Base-by-base conservation (phyloP, 2,888 invertebrate species). In the Loripinus fragilis region DNA sequence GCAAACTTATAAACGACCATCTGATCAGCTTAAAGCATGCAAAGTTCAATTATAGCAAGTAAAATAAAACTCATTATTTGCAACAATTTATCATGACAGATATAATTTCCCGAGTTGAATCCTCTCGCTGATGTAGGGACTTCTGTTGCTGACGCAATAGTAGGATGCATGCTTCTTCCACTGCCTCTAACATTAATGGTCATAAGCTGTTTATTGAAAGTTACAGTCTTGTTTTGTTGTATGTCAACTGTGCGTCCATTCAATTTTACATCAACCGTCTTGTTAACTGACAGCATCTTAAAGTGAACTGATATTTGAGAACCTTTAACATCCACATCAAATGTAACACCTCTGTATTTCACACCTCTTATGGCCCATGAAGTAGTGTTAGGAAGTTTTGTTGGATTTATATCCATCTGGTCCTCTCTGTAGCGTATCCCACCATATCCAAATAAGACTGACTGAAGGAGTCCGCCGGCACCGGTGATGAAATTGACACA, bases 381-480 rank as follows among this genome's bases (percentile, higher is more conserved):
- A 1, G 79, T 70, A 0, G 78, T 70, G n/a, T 86, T 77, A 5
- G 90, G 91, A 2, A 92, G 90, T 20, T 91, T 78, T 8, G 41
- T 42, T 69, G 90, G 75, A 74, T 83, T 60, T 28, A 90, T 48
- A 28, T 87, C 78, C 7, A 90, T 82, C 12, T 81, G 75, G 52
- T 86, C 81, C 8, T 64, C 65, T 17, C 74, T 70, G 2, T 90
- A 71, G 20, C 94, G 87, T 23, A 93, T 38, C 10, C 94, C 94
- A 15, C 89, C 93, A 80, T 93, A 94, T 7, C 94, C 94, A 80
- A 89, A 92, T 5, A 93, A 74, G 55, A 94, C 78, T 1, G 90
- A 83, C 83, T 94, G 94, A 2, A 94, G 87, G 55, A 94, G 92
- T 28, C 93, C 93, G 5, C 93, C 94, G 86, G 92, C 92, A 38